Conservation (phyloP, 2,888 invertebrate genomes). For the Orthosia gracilis region DNA sequence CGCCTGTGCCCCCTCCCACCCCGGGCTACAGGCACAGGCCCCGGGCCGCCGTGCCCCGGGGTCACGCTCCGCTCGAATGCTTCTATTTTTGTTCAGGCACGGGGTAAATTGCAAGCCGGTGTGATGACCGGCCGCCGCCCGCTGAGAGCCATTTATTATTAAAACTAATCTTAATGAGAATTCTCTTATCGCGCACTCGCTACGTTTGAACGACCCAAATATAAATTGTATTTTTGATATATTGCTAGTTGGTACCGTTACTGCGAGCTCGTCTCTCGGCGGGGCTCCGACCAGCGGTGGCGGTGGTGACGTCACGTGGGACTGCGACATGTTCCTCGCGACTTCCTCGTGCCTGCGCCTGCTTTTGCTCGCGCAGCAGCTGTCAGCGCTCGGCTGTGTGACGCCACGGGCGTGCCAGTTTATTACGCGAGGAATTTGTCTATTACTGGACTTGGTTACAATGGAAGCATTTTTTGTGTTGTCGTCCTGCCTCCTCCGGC, state of each 20-base stretch:
- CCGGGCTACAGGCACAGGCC: slow-evolving; percentile 5
- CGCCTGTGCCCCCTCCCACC: neutral
- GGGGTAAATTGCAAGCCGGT: slow-evolving; percentile 64
- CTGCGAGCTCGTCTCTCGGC: neutral
- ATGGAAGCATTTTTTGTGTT: slow-evolving; percentile 57
- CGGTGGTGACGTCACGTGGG: slow-evolving; percentile 12
- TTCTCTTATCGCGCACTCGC: slow-evolving; percentile 58
- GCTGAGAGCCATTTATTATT: slow-evolving; percentile 66
- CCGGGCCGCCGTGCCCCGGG: slow-evolving; percentile 51
- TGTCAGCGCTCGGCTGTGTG: neutral
- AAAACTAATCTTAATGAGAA: slow-evolving; percentile 69
- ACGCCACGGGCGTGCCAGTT: neutral
- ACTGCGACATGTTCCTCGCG: neutral
- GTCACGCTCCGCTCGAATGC: slow-evolving; percentile 66
- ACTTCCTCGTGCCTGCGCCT: neutral
- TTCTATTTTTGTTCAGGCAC: slow-evolving; percentile 68
- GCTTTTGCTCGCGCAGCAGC: neutral
- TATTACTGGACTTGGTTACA: slow-evolving; percentile 61
- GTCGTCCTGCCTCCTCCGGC: slow-evolving; percentile 1
- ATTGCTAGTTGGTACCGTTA: slow-evolving; percentile 50
- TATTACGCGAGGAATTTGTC: slow-evolving; percentile 55
- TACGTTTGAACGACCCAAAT: slow-evolving; percentile 47
- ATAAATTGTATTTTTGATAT: slow-evolving; percentile 38
- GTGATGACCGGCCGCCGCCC: slow-evolving; percentile 68
- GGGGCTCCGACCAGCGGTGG: neutral